Evolutionary conservation across 2,888 invertebrate species (phyloP).

Genomic region (Synanthedon tipuliformis): DNA sequence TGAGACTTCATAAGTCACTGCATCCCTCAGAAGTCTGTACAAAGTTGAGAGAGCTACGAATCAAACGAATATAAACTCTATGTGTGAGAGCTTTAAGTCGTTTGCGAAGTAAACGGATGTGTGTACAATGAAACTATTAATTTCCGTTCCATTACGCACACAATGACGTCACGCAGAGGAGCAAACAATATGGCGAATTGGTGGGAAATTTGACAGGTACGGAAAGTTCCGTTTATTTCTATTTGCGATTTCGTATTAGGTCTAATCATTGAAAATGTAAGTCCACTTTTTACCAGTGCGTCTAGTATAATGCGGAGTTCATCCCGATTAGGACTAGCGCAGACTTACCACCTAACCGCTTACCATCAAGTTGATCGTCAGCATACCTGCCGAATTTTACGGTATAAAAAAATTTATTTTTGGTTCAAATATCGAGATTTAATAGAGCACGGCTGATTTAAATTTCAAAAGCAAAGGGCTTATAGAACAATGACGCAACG

Average conservation of each 20-base stretch:
- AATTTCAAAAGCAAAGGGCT: conserved; percentile 30
- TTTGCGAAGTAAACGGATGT: conserved; percentile 7
- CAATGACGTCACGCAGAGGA: conserved; percentile 50
- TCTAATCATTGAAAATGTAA: neutral
- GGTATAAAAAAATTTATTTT: too few relatives aligned
- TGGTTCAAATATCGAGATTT: conserved; percentile 13
- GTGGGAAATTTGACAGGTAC: conserved; percentile 50
- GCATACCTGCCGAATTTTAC: too few relatives aligned
- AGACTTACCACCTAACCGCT: too few relatives aligned
- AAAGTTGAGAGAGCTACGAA: conserved; percentile 6
- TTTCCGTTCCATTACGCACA: conserved; percentile 56
- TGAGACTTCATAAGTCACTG: conserved; percentile 21
- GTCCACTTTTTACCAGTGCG: too few relatives aligned
- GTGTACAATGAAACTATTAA: conserved; percentile 46
- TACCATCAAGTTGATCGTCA: too few relatives aligned
- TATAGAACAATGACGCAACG: conserved; percentile 38
- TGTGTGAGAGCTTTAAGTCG: conserved; percentile 7
- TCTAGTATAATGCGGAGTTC: too few relatives aligned
- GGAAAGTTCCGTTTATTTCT: conserved; percentile 14
- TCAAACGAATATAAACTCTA: conserved; percentile 17
- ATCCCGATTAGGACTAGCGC: too few relatives aligned
- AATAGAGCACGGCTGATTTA: conserved; percentile 51
- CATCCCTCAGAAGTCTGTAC: conserved; percentile 30
- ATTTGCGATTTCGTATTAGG: neutral
- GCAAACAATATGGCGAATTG: conserved; percentile 49